phyloP scores from a whole-genome alignment of 2,113 vertebrate genomes.

The Phyllostomus hastatus region DNA sequence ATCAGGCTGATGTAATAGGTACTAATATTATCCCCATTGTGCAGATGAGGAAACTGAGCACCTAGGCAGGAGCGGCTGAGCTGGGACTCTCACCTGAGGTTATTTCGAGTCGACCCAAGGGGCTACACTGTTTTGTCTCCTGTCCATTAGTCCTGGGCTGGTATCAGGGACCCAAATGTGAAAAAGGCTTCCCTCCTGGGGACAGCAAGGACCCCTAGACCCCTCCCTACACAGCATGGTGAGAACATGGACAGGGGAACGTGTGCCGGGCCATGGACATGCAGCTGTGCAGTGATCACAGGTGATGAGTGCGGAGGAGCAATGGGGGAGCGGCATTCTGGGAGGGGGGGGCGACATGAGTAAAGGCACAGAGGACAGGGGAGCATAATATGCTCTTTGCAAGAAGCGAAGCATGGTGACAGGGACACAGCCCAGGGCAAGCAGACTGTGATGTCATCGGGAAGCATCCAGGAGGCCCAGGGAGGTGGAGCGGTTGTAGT shows the following conservation, averaged over 20 bases:
- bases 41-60: neutral
- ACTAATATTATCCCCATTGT: neutral
- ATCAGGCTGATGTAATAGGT: neutral
- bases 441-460: neutral
- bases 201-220: neutral
- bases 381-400: neutral
- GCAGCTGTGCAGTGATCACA: accelerated
- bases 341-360: accelerated
- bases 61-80: neutral
- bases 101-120: too few species aligned
- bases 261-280: accelerated
- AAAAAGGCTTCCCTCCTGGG: too few species aligned
- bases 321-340: accelerated
- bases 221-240: neutral
- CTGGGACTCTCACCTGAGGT: neutral
- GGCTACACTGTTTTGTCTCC: neutral
- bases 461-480: too few species aligned
- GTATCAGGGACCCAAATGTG: neutral
- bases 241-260: neutral
- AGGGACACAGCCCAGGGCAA: neutral
- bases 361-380: neutral
- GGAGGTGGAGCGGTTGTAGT: accelerated
- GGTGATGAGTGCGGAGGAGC: neutral
- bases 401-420: neutral
- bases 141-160: neutral